A percentile compares a stretch with the other conserved stretches of the same genome.
Evolutionary conservation across 2,797 vertebrate species (phyloP).

Genomic region (Squalus acanthias): DNA sequence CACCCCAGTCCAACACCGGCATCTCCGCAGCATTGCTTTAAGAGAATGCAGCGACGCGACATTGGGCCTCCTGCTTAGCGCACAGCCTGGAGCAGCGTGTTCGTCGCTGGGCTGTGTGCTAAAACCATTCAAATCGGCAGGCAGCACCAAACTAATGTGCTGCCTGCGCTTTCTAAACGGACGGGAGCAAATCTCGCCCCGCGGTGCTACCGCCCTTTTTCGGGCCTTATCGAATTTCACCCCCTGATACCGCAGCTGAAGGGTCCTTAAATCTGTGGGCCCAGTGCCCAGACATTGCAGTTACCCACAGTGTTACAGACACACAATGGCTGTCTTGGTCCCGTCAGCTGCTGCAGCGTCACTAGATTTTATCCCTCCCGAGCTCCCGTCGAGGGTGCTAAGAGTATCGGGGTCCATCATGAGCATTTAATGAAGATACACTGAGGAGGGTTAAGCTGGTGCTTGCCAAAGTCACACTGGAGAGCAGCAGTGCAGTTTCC

Average conservation of each 20-base stretch:
- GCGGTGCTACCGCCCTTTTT: too few species aligned
- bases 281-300: neutral
- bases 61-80: too few species aligned
- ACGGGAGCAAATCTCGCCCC: too few species aligned
- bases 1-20: too few species aligned
- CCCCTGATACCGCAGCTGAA: neutral
- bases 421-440: neutral
- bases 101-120: too few species aligned
- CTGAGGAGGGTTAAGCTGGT: neutral
- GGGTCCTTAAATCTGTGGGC: neutral
- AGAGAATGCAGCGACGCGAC: too few species aligned
- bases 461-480: neutral
- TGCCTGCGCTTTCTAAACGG: too few species aligned
- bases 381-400: neutral
- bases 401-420: neutral
- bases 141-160: too few species aligned
- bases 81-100: too few species aligned
- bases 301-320: neutral
- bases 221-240: too few species aligned
- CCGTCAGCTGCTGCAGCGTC: neutral
- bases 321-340: neutral
- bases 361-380: neutral
- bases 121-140: too few species aligned
- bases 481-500: neutral
- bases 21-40: too few species aligned